A percentile compares a stretch with the other conserved stretches of the same genome.
These are phyloP conservation scores for Atta colombica DNA, from an alignment of 1,140 invertebrate genomes.

Conservation along the genomic window DNA sequence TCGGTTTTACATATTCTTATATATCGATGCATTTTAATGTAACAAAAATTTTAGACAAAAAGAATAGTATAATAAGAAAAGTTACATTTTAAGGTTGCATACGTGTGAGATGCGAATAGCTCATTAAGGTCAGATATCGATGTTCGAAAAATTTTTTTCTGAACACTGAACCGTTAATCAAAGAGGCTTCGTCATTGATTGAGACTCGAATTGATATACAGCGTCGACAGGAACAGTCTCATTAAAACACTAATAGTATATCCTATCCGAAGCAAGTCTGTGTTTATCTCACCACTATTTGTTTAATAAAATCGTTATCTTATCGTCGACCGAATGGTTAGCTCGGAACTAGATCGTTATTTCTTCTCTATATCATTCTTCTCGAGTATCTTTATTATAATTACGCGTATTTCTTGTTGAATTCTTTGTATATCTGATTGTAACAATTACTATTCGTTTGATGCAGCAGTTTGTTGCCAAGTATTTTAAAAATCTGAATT, in stretches of 20 bases:
- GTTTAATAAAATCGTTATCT: slow-evolving; percentile 64
- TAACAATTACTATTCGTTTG: neutral
- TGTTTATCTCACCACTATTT: slow-evolving; percentile 49
- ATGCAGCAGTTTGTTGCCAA: neutral
- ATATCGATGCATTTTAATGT: neutral
- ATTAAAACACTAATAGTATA: slow-evolving; percentile 33
- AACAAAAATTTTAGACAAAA: neutral
- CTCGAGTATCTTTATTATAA: neutral
- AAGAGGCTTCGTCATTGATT: slow-evolving; percentile 23
- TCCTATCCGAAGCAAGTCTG: neutral
- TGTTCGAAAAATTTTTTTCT: neutral
- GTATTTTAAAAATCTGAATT: neutral
- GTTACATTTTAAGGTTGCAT: neutral
- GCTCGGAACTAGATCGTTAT: neutral
- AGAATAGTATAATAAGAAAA: neutral
- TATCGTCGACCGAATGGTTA: slow-evolving; percentile 25
- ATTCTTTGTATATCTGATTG: neutral
- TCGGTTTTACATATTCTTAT: neutral
- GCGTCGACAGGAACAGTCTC: neutral
- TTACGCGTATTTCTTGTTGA: too few relatives aligned
- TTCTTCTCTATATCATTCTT: neutral
- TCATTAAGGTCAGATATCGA: slow-evolving; percentile 33
- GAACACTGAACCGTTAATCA: slow-evolving; percentile 41
- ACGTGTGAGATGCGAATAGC: neutral
- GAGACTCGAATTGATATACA: slow-evolving; percentile 1